Evolutionary conservation across 2,888 invertebrate genomes (phyloP).

Genomic region (Lithophane semibrunnea): DNA sequence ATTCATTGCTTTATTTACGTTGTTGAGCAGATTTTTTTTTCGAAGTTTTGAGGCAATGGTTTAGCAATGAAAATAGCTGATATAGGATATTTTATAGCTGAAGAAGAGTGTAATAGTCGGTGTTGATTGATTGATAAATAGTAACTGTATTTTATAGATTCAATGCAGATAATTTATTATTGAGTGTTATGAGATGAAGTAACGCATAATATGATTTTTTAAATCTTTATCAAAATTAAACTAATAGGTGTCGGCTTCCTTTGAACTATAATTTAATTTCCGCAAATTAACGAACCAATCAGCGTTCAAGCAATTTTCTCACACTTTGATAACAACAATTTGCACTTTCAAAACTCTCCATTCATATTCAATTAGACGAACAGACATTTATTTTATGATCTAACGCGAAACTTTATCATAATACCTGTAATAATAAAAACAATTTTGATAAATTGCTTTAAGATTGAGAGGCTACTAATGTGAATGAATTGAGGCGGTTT

Average conservation of each 20-base stretch:
- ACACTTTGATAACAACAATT: slow-evolving; percentile 44
- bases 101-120: neutral
- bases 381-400: slow-evolving; percentile 49
- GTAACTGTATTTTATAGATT: neutral
- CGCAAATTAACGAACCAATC: slow-evolving; percentile 26
- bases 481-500: neutral
- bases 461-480: neutral
- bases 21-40: too few relatives aligned
- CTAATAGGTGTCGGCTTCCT: slow-evolving; percentile 10
- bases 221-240: neutral
- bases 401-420: slow-evolving; percentile 41
- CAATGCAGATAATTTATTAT: neutral
- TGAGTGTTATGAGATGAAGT: neutral
- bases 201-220: neutral
- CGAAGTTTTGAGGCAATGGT: too few relatives aligned
- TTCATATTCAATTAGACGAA: slow-evolving; percentile 51
- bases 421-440: slow-evolving; percentile 49
- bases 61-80: too few relatives aligned
- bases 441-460: slow-evolving; percentile 50
- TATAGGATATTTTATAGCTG: too few relatives aligned
- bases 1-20: too few relatives aligned
- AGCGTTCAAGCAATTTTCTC: slow-evolving; percentile 25
- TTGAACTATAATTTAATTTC: slow-evolving; percentile 30
- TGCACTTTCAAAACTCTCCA: slow-evolving; percentile 53
- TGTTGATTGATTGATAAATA: neutral